phyloP scores from a whole-genome alignment of 2,113 vertebrate genomes.

The Pholis gunnellus region DNA sequence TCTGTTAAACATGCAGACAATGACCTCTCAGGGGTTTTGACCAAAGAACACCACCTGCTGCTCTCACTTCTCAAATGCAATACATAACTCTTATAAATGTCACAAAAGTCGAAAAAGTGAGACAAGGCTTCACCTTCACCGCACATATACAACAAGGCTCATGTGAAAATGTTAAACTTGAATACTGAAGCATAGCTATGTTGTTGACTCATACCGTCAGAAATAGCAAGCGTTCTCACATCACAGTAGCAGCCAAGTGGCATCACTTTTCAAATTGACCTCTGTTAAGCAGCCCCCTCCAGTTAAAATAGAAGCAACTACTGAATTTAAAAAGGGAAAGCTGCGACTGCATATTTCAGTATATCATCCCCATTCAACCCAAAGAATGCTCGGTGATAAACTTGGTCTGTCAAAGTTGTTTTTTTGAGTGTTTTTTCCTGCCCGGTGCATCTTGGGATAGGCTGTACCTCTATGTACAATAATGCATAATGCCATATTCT shows the following conservation, averaged over 20 bases:
- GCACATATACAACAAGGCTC: background rate
- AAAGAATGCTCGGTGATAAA: background rate
- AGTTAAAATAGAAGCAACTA: conserved; percentile 13
- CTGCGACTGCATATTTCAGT: background rate
- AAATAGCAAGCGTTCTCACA: conserved; percentile 23
- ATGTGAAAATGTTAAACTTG: background rate
- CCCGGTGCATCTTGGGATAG: background rate
- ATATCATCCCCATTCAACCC: background rate
- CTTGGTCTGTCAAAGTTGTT: background rate
- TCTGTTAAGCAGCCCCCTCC: conserved; percentile 28
- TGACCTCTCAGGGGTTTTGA: conserved; percentile 8
- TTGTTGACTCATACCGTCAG: conserved; percentile 9
- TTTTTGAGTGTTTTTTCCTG: background rate
- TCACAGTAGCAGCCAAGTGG: conserved; percentile 18
- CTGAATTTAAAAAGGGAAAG: background rate
- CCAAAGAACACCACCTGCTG: background rate
- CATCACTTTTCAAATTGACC: conserved; percentile 36
- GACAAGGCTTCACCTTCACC: background rate
- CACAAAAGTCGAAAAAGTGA: background rate
- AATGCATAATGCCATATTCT: background rate
- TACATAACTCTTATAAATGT: background rate
- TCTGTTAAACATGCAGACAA: conserved; percentile 17
- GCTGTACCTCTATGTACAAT: background rate
- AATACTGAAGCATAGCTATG: background rate
- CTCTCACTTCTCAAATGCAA: background rate